A percentile compares a stretch with the other conserved stretches of the same genome.
Evolutionary conservation across 1,140 invertebrate genomes (phyloP).

Genomic region (Euwallacea fornicatus): DNA sequence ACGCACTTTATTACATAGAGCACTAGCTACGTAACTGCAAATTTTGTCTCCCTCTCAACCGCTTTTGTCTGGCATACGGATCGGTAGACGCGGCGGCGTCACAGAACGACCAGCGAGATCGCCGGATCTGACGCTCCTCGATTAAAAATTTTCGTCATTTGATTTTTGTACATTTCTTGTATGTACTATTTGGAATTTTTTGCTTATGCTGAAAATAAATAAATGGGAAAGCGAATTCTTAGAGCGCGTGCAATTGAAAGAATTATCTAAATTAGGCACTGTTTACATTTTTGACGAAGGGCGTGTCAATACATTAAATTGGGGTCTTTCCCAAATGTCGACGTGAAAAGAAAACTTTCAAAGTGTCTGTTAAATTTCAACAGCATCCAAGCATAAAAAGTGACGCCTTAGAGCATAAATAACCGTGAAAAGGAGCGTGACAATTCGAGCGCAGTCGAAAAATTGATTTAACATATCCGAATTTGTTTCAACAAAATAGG

Average conservation of each 20-base stretch:
- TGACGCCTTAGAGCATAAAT: constrained; percentile 26
- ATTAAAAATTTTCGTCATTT: no score
- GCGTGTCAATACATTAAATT: constrained; percentile 19
- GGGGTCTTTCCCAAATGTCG: not conserved
- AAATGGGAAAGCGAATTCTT: not conserved
- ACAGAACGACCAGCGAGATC: no score
- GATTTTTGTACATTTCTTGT: no score
- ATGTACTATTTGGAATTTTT: no score
- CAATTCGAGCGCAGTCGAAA: constrained; percentile 29
- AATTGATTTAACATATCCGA: constrained; percentile 38
- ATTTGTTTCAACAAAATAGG: constrained; percentile 23
- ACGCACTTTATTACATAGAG: no score
- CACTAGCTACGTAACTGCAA: no score
- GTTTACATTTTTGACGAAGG: constrained; percentile 1
- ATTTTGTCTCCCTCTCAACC: no score
- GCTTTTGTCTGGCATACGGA: no score
- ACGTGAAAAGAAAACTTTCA: constrained; percentile 5
- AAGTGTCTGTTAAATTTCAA: constrained; percentile 23
- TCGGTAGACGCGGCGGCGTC: no score
- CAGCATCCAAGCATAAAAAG: constrained; percentile 27
- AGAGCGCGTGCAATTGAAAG: not conserved
- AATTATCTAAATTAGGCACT: not conserved
- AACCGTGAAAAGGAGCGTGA: constrained; percentile 29
- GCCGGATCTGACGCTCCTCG: no score
- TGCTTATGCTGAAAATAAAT: no score